Percentiles rank a stretch among this genome's conserved stretches.
Conservation (phyloP, 2,113 vertebrate genomes). For the Perca schrenkii region DNA sequence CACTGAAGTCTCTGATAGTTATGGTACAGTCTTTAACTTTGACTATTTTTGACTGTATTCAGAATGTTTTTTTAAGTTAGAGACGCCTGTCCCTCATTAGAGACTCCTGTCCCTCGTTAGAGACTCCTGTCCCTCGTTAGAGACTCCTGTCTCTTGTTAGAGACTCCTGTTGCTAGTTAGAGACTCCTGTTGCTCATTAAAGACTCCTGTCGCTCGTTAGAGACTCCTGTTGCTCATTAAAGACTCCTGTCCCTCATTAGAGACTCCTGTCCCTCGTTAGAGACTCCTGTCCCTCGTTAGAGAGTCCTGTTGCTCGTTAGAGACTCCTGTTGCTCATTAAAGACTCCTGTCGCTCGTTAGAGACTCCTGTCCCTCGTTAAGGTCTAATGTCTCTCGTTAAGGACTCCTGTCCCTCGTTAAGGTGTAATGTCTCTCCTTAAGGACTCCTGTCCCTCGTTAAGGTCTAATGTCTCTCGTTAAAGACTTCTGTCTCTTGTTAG, state of each 20-base stretch:
- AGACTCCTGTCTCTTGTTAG: neutral
- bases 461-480: neutral
- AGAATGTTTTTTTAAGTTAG: too few species aligned
- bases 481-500: accelerated
- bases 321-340: neutral
- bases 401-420: neutral
- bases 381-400: accelerated
- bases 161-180: too few species aligned
- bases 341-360: neutral
- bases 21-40: too few species aligned
- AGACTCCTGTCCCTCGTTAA: neutral
- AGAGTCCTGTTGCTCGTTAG: neutral
- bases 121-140: neutral
- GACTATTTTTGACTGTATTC: too few species aligned
- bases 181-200: too few species aligned
- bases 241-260: neutral
- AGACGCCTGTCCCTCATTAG: neutral
- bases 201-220: too few species aligned
- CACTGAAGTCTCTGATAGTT: too few species aligned
- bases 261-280: neutral
- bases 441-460: neutral
- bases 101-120: neutral
- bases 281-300: neutral
- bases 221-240: neutral
- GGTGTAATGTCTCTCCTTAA: neutral